Evolutionary conservation across 2,797 vertebrate genomes (phyloP), one percentile per base, ranked within the genome.

Genomic region (Simalia tracyae): DNA sequence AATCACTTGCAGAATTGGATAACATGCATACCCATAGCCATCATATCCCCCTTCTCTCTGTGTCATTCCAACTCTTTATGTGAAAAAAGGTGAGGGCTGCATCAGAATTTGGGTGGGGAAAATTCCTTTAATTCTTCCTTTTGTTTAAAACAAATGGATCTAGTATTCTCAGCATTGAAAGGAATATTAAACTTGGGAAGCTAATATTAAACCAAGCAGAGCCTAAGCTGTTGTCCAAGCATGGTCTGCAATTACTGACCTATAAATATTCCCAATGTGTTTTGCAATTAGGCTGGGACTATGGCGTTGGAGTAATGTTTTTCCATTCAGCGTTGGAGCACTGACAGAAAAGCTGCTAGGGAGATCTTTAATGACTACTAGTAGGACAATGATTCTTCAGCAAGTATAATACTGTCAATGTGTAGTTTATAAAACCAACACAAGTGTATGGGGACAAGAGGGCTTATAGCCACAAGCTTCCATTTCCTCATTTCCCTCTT

Each of bases 361-460:
- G 85, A 22, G 88, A 88, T 90, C 90, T 91, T 92, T 87, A 93
- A 93, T 4, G 59, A 94, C 86, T 59, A 85, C 1, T 76, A 84
- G 5, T 84, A 87, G n/a, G 54, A 92, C 68, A 91, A 54, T 4
- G 56, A 93, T 8, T 95, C 59, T 76, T 61, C 19, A 17, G 76
- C 56, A 94, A 66, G 88, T 89, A 4, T 56, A 22, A 19, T 91
- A 5, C 87, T 86, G 60, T 68, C 10, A 46, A 42, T 94, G 60
- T 92, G 50, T 64, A 95, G 72, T 84, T 93, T 91, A 90, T 63
- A 96, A 89, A 94, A 76, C 14, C n/a, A 89, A 61, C 9, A 14
- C 22, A 42, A 88, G 66, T 90, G 64, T 94, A 90, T 19, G 87
- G 31, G 93, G 90, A 93, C 91, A 61, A 56, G 89, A 92, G 72